Evolutionary conservation across 2,797 vertebrate genomes (phyloP), one percentile per base, ranked within the genome.

Genomic region (Percopsis omiscomaycus): DNA sequence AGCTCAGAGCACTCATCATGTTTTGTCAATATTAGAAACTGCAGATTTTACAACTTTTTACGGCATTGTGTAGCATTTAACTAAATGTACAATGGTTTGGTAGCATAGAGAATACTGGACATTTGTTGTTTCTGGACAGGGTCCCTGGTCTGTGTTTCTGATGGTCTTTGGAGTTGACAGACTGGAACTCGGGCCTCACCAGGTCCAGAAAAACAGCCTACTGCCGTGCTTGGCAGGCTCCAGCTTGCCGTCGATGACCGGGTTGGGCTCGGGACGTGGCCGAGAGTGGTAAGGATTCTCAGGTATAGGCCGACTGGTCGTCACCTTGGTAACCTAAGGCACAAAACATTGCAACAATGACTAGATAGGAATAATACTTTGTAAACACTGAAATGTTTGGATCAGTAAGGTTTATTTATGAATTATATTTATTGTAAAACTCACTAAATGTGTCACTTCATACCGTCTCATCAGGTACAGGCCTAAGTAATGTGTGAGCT

Each of bases 311-410:
- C 97, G 92, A 0, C 91, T 69, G 54, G 97, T 98, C 49, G 93
- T 81, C 90, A 99, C 97, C 92, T 99, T 99, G 1, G 98, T 99
- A 82, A 98, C 94, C 98, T 99, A 82, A 46, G 30, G 69, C 75
- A 72, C 48, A 60, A 49, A 69, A 37, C 8, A 44, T 10, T 13
- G 5, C 45, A 0, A 9, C 8, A 57, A 15, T 45, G 11, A 28
- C 45, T 45, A 5, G 16, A 22, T 16, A 45, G 10, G 5, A 16
- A 32, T 16, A 42, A 64, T 37, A 64, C 8, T 62, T 28, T 15
- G 1, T 3, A 44, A 50, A 59, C 8, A 52, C 5, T 10, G 37
- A 10, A 10, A 42, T 42, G 37, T 9, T 42, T 42, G 37, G 8
- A 6, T 42, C 9, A 6, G 6, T 42, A 42, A 8, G 9, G 8